phyloP scores from a whole-genome alignment of 2,797 vertebrate species.

The Hyperoplus lanceolatus region DNA sequence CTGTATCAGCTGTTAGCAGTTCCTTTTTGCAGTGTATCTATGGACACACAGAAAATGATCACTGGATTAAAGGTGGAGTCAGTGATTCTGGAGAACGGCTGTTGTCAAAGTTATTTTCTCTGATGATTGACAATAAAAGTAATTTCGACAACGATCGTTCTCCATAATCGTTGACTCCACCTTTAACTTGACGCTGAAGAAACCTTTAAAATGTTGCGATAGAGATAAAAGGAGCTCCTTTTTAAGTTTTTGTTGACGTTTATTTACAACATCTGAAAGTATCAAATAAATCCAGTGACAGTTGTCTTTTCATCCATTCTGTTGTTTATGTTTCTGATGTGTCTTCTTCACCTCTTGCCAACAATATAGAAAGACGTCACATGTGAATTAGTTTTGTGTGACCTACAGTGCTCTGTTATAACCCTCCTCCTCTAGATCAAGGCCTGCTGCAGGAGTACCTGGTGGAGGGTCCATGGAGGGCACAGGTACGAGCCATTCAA shows the following conservation, averaged over 20 bases:
- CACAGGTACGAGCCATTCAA: conserved; percentile 83
- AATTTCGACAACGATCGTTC: too few relatives aligned
- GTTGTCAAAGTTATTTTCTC: too few relatives aligned
- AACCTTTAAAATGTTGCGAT: background rate
- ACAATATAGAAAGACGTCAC: background rate
- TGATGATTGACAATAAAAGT: too few relatives aligned
- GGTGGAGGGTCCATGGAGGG: conserved; percentile 71
- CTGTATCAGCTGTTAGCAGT: background rate
- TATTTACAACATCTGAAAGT: too few relatives aligned
- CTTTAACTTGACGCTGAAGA: background rate
- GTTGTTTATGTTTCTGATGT: too few relatives aligned
- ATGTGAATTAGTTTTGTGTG: background rate
- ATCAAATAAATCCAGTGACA: too few relatives aligned
- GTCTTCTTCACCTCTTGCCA: background rate
- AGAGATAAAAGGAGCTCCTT: too few relatives aligned
- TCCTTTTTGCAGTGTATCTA: background rate
- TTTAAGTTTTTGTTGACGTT: too few relatives aligned
- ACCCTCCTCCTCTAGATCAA: conserved; percentile 80
- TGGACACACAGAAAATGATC: background rate
- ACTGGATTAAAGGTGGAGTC: background rate
- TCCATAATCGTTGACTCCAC: too few relatives aligned
- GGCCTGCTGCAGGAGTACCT: conserved; percentile 91
- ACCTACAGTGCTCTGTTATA: conserved; percentile 3
- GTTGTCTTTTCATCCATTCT: too few relatives aligned
- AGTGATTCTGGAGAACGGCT: too few relatives aligned